Base-by-base conservation (phyloP, 2,888 invertebrate species). In the Liodrosophila aerea region DNA sequence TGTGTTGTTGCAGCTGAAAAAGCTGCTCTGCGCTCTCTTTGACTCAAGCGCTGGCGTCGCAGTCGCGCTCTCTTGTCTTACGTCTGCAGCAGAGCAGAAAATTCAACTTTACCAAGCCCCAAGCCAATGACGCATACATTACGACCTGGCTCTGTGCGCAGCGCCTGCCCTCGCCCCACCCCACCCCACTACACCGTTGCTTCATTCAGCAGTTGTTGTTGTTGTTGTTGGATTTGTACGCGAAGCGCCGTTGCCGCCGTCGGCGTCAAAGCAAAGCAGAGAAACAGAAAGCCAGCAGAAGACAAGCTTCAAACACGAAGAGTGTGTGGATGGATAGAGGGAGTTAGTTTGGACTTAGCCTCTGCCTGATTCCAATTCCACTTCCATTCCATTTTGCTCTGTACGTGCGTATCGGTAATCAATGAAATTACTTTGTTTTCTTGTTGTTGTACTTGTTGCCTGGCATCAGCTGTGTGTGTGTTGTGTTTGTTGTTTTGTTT, bases 391-490 rank as follows among this genome's bases (percentile, higher is more conserved):
- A 69, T 60, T 61, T 68, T 36, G 41, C 65, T 65, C 73, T 69
- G 78, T 69, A 84, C 84, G 78, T 84, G 85, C 81, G 75, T 82
- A 82, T 82, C 85, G 77, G 75, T 76, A 82, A 85, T 85, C 83
- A 82, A 82, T 85, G 83, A 82, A 85, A 75, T 85, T 73, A 73
- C 80, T 64, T 73, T 76, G 71, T 80, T 60, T 53, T 74, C 66
- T 71, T 60, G 41, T 70, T 67, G 50, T 61, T 69, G 36, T 44
- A 50, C 52, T 37, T 52, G 64, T 33, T 61, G 66, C 33, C 58
- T 65, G 72, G 73, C 72, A 81, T 81, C 80, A 84, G 80, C 80
- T 81, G 80, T 61, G 71, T 70, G 59, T 61, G 76, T 52, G 47
- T 41, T 62, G 22, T n/a, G n/a, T n/a, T 63, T 65, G 45, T 50